Evolutionary conservation across 2,888 invertebrate genomes (phyloP).

Genomic region (Clitarchus hookeri): DNA sequence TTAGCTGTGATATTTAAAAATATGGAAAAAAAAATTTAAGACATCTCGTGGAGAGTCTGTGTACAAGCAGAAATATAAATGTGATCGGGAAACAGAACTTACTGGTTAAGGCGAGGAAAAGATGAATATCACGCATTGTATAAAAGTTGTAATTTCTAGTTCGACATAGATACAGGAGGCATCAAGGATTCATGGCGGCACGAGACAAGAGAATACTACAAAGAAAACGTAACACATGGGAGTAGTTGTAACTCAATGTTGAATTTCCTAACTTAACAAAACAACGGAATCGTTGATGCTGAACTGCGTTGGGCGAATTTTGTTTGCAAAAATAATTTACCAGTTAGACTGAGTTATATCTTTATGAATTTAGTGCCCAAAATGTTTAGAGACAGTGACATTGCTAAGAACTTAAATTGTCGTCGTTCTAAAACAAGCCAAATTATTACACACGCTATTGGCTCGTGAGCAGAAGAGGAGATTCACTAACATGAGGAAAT

Average conservation of each 20-base stretch:
- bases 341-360: neutral
- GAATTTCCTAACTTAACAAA: neutral
- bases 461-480: too few species aligned
- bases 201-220: neutral
- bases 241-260: neutral
- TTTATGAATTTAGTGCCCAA: too few species aligned
- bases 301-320: neutral
- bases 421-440: too few species aligned
- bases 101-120: neutral
- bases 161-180: neutral
- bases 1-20: neutral
- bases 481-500: too few species aligned
- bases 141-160: neutral
- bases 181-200: neutral
- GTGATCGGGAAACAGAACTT: neutral
- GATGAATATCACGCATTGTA: neutral
- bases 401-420: too few species aligned
- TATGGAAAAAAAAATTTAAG: neutral
- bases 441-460: too few species aligned
- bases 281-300: neutral
- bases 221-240: neutral
- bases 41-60: neutral
- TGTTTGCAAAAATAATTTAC: neutral
- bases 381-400: too few species aligned
- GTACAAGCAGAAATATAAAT: neutral